phyloP scores from a whole-genome alignment of 1,140 invertebrate species.

The Thaumatotibia leucotreta region DNA sequence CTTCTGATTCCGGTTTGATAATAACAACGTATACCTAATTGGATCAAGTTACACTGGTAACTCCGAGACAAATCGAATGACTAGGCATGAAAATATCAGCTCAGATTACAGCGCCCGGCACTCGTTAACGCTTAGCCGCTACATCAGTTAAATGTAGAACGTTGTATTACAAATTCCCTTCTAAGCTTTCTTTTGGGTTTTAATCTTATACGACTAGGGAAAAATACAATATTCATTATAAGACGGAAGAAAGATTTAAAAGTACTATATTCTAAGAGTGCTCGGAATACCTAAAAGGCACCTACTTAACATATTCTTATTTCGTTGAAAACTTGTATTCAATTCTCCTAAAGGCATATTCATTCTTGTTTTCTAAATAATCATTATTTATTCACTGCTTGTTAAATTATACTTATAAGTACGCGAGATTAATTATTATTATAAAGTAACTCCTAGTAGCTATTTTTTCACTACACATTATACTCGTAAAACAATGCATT shows the following conservation, averaged over 20 bases:
- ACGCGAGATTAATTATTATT: no score
- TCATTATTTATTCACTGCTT: not conserved
- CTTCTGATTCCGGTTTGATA: no score
- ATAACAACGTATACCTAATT: no score
- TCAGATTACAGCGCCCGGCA: not conserved
- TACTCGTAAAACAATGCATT: no score
- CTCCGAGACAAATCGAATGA: not conserved
- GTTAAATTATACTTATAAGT: not conserved
- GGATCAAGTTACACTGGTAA: not conserved
- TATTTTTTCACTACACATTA: no score
- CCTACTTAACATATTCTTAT: not conserved
- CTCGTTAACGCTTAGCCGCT: not conserved
- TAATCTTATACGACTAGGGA: not conserved
- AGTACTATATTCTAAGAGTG: not conserved
- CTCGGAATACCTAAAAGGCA: not conserved
- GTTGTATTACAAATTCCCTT: not conserved
- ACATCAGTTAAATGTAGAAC: not conserved
- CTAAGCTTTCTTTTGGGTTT: not conserved
- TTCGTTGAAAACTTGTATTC: not conserved
- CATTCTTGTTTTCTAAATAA: no score
- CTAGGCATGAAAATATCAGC: not conserved
- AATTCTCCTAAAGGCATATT: no score
- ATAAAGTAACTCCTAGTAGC: no score
- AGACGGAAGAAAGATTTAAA: not conserved
- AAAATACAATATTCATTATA: not conserved